A percentile compares a stretch with the other conserved stretches of the same genome.
Conservation (phyloP, 53 echinoderm and acorn worm species). For the Temnopleurus reevesii region DNA sequence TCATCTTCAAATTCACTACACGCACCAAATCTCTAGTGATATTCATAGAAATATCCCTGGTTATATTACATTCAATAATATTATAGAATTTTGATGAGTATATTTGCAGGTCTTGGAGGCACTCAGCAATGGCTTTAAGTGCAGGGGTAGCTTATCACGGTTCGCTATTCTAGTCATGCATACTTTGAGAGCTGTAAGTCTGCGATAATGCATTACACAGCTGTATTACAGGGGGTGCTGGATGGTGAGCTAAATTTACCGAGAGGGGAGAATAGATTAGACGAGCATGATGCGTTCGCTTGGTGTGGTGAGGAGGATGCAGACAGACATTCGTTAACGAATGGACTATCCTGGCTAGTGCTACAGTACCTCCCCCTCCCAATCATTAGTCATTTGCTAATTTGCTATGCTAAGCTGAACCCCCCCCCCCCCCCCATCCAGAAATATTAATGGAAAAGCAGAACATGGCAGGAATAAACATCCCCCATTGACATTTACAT, state of each 20-base stretch:
- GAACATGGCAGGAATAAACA: too few relatives aligned
- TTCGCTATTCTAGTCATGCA: background rate
- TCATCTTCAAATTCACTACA: too few relatives aligned
- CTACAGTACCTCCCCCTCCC: too few relatives aligned
- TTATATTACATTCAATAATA: background rate
- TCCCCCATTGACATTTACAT: too few relatives aligned
- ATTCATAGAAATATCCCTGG: too few relatives aligned
- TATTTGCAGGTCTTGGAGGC: background rate
- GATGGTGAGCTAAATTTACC: background rate
- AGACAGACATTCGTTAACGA: background rate
- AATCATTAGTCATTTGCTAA: too few relatives aligned
- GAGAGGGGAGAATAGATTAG: background rate
- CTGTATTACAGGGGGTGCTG: background rate
- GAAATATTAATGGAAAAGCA: too few relatives aligned
- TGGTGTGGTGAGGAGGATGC: background rate
- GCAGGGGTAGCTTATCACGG: background rate
- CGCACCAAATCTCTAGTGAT: too few relatives aligned
- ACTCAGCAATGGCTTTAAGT: background rate
- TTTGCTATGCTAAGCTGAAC: too few relatives aligned
- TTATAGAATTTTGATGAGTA: background rate
- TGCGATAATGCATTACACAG: conserved; percentile 9
- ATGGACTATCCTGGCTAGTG: background rate
- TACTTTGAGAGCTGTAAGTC: background rate
- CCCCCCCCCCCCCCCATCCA: too few relatives aligned
- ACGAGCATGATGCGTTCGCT: background rate